Conservation (phyloP, 1,140 invertebrate genomes). For the Sitobion miscanthi region DNA sequence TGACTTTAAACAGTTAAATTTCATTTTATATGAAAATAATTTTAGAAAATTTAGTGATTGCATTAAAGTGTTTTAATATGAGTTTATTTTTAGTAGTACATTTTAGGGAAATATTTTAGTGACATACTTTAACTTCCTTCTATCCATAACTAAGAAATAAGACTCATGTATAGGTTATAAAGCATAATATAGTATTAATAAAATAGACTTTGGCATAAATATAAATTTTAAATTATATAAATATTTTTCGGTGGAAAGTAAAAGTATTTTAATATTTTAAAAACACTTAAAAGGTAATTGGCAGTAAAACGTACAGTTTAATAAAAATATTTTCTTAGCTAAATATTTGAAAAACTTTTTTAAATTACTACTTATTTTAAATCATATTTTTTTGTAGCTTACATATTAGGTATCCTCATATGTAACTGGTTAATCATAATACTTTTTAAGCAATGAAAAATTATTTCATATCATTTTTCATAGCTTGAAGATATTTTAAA, state of each 20-base stretch:
- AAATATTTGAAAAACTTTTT: neutral
- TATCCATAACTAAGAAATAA: neutral
- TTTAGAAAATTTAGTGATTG: neutral
- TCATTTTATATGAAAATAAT: neutral
- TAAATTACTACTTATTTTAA: too few species aligned
- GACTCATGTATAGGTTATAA: neutral
- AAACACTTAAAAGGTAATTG: neutral
- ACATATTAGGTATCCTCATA: too few species aligned
- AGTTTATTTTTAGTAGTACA: neutral
- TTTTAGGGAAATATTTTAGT: neutral
- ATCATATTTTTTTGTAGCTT: too few species aligned
- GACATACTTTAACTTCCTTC: neutral
- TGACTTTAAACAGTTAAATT: neutral
- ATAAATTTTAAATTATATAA: too few species aligned
- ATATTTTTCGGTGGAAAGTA: too few species aligned
- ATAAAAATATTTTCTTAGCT: neutral
- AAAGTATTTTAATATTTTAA: neutral
- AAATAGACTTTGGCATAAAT: neutral
- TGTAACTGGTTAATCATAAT: too few species aligned
- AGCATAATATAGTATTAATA: neutral
- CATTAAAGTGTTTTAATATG: neutral
- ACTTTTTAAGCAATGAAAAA: too few species aligned
- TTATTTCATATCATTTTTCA: too few species aligned
- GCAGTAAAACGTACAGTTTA: neutral
- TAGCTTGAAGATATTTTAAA: too few species aligned